These are phyloP conservation scores for Dasypus novemcinctus DNA, from an alignment of 2,113 vertebrate species.

Conservation along the genomic window DNA sequence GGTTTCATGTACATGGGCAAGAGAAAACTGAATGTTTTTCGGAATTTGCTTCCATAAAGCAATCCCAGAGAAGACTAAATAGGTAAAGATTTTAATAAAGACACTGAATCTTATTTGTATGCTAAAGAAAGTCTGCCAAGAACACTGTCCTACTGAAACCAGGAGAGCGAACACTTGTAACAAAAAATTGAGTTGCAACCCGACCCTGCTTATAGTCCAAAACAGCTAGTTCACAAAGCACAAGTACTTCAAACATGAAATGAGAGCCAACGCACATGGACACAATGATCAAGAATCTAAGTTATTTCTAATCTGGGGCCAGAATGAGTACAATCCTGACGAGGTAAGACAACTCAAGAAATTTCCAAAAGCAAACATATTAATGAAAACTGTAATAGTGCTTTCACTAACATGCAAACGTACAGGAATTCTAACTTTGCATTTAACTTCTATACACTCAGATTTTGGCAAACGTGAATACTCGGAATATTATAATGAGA, in stretches of 20 bases:
- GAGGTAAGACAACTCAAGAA: slow-evolving; percentile 7
- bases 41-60: slow-evolving; percentile 39
- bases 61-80: not conserved
- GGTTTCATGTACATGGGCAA: not conserved
- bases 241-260: slow-evolving; percentile 1
- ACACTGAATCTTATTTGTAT: not conserved
- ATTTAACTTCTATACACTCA: slow-evolving; percentile 27
- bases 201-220: not conserved
- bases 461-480: slow-evolving; percentile 34
- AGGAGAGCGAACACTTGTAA: not conserved
- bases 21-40: slow-evolving; percentile 29
- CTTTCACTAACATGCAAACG: not conserved
- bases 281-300: not conserved
- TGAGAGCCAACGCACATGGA: not conserved
- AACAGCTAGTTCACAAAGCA: slow-evolving; percentile 28
- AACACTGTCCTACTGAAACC: not conserved
- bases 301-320: not conserved
- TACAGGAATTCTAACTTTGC: slow-evolving; percentile 38
- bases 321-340: slow-evolving; percentile 33
- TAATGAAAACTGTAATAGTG: slow-evolving; percentile 19
- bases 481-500: slow-evolving; percentile 5
- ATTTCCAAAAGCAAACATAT: slow-evolving; percentile 50
- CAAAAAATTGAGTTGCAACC: not conserved
- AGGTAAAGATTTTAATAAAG: not conserved
- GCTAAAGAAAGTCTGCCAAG: not conserved